Percentiles rank a stretch among this genome's conserved stretches.
Conservation (phyloP, 2,797 vertebrate genomes). For the Eulemur rubriventer region DNA sequence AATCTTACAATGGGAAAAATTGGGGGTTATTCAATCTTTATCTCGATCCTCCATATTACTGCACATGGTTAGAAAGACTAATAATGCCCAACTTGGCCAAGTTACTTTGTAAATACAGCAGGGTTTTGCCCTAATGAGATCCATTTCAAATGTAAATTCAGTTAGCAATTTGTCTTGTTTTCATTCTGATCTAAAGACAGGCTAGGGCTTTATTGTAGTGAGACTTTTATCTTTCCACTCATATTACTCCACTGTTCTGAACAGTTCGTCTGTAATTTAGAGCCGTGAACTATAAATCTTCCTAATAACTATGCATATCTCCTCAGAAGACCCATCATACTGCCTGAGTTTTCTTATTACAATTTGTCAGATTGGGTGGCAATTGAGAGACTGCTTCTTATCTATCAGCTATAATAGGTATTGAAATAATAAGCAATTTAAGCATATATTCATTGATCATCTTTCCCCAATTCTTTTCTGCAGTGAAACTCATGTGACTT, state of each 20-base stretch:
- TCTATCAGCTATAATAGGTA: neutral
- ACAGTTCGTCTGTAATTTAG: conserved; percentile 34
- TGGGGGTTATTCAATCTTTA: neutral
- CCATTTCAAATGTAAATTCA: neutral
- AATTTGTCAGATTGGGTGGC: conserved; percentile 36
- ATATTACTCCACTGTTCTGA: neutral
- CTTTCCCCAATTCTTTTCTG: conserved; percentile 4
- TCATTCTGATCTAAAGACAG: conserved; percentile 7
- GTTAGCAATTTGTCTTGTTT: conserved; percentile 4
- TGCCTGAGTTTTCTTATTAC: conserved; percentile 49
- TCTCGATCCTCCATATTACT: neutral
- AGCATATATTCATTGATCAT: conserved; percentile 36
- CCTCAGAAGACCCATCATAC: conserved; percentile 6
- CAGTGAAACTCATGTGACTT: neutral
- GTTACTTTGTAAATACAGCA: neutral
- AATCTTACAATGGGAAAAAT: neutral
- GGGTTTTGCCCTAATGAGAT: neutral
- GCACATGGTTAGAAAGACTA: neutral
- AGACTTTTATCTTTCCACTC: conserved; percentile 32
- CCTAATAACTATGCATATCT: neutral
- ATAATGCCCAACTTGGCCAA: neutral
- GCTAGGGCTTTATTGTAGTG: conserved; percentile 14
- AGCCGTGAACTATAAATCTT: conserved; percentile 32
- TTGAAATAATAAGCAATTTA: conserved; percentile 51
- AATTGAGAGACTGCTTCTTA: conserved; percentile 26